phyloP scores from a whole-genome alignment of 2,113 vertebrate species.

The Notothenia coriiceps region DNA sequence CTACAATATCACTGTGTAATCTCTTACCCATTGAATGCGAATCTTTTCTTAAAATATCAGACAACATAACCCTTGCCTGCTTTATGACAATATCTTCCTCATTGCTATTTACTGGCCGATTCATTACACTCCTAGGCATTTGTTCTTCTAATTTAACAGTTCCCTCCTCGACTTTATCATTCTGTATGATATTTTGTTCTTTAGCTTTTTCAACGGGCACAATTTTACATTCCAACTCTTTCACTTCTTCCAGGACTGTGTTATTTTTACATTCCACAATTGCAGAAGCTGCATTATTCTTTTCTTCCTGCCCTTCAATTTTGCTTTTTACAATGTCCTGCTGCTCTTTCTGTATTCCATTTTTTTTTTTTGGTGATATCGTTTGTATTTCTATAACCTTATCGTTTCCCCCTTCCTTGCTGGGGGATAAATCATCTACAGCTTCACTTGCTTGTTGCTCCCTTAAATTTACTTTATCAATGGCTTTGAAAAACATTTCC shows the following conservation, averaged over 20 bases:
- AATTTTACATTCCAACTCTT: conserved; percentile 20
- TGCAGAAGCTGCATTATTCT: not conserved
- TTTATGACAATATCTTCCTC: conserved; percentile 75
- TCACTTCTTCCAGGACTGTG: not conserved
- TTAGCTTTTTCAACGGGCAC: not conserved
- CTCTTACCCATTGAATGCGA: conserved; percentile 41
- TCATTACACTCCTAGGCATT: conserved; percentile 14
- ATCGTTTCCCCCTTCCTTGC: conserved; percentile 15
- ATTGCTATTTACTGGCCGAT: conserved; percentile 15
- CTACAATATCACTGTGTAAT: conserved; percentile 25
- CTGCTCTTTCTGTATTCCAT: not conserved
- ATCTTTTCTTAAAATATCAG: conserved; percentile 78
- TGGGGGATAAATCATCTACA: conserved; percentile 23
- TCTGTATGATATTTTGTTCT: conserved; percentile 11
- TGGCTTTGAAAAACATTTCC: conserved; percentile 78
- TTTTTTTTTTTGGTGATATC: conserved; percentile 5
- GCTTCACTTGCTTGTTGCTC: conserved; percentile 42
- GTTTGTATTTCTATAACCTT: conserved; percentile 60
- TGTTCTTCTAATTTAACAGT: conserved; percentile 16
- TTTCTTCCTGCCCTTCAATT: conserved; percentile 19
- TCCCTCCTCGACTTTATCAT: not conserved
- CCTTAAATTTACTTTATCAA: conserved; percentile 52
- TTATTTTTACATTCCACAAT: conserved; percentile 15
- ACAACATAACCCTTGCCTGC: conserved; percentile 78
- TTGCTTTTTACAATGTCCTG: conserved; percentile 8